Base-by-base conservation (phyloP, 2,888 invertebrate species). In the Pyrrhia umbra region DNA sequence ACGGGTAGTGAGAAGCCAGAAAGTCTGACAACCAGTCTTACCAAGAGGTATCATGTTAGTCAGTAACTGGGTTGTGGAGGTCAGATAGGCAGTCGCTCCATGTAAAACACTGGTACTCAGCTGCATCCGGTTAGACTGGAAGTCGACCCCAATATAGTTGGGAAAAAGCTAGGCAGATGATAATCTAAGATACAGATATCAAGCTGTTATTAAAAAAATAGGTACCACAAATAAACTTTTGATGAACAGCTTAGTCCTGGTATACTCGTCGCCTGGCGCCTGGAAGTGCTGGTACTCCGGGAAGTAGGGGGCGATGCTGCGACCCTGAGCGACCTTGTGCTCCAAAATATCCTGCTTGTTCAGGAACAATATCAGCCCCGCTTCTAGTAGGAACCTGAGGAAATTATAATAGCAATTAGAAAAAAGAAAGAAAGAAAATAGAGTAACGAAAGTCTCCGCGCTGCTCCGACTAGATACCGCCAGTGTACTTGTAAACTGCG, bases 331-430 rank as follows among this genome's bases (percentile, higher is more conserved):
- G 50, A 98, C 95, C 89, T 98, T 98, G 49, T 95, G 95, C 75
- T 96, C 95, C 54, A 98, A 92, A 2, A 97, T 90, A 85, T 98
- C 98, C 84, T 97, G 97, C 86, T 98, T 98, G 88, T 98, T 98
- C 37, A 98, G 94, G 88, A 98, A 98, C 8, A 98, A 96, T 50
- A 98, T 97, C 40, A 98, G 92, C 2, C 97, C 97, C 0, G 97
- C 96, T 73, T 96, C 96, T 63, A 96, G 90, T 0, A 98, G 95
- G 84, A 97, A 98, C 71, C 97, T 97, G 40, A 1, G 13, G 23
- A 18, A 45, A 72, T 4, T 6, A 2, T 15, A 6, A n/a, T 37
- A 0, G 21, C n/a, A n/a, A n/a, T n/a, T n/a, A n/a, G n/a, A n/a
- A n/a, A n/a, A n/a, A n/a, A n/a, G n/a, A n/a, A n/a, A n/a, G n/a